These are phyloP conservation scores for Troides helena DNA, from an alignment of 2,888 invertebrate genomes.

Conservation along the genomic window DNA sequence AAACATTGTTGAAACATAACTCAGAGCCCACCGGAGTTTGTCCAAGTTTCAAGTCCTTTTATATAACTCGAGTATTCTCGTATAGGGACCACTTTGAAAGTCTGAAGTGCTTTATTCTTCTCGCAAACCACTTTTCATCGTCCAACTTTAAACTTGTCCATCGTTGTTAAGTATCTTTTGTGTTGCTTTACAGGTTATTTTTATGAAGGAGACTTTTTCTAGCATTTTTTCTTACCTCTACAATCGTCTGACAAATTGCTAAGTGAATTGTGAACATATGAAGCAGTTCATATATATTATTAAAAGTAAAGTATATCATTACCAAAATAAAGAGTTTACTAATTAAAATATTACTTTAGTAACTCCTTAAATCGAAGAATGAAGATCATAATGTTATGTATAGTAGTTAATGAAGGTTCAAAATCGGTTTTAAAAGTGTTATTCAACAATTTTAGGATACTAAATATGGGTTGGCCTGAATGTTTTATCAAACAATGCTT, in stretches of 20 bases:
- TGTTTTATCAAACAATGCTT: not conserved
- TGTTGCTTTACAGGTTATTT: constrained; percentile 1
- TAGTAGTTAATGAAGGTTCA: no score
- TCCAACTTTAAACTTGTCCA: constrained; percentile 5
- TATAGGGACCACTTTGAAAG: constrained; percentile 7
- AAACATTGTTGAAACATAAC: no score
- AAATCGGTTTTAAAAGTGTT: no score
- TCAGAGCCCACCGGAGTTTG: constrained; percentile 4
- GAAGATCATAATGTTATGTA: no score
- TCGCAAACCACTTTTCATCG: not conserved
- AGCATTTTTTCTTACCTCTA: not conserved
- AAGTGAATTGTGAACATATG: no score
- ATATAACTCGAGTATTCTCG: constrained; percentile 4
- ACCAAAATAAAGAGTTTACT: no score
- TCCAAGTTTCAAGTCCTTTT: constrained; percentile 26
- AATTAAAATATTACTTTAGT: no score
- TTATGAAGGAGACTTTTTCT: not conserved
- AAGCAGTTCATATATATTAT: no score
- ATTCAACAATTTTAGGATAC: not conserved
- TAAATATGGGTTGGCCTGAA: not conserved
- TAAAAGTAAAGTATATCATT: no score
- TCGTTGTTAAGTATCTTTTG: constrained; percentile 2
- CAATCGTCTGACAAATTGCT: not conserved
- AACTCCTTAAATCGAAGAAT: no score
- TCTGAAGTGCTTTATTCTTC: constrained; percentile 8